Conservation (phyloP, 2,113 vertebrate species). For the Orcinus orca region DNA sequence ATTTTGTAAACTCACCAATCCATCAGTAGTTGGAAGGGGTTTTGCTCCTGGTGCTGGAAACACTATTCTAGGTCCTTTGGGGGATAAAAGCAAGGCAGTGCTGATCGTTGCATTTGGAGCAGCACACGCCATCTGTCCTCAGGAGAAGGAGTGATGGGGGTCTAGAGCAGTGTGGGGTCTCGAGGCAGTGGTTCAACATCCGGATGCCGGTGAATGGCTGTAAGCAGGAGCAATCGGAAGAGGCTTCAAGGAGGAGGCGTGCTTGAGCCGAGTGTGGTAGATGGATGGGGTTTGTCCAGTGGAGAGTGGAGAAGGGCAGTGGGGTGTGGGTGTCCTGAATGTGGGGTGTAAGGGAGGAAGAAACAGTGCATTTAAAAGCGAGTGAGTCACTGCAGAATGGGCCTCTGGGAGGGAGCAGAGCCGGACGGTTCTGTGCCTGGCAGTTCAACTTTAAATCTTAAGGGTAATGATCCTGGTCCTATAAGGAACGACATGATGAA, state of each 20-base stretch:
- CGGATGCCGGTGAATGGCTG: not conserved
- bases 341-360: not conserved
- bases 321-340: not conserved
- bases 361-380: not conserved
- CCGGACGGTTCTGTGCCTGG: accelerated
- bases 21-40: not conserved
- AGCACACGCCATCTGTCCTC: not conserved
- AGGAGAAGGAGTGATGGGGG: not conserved
- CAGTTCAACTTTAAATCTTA: not conserved
- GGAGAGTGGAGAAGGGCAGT: not conserved
- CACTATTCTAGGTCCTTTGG: not conserved
- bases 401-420: not conserved
- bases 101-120: not conserved
- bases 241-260: not conserved
- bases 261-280: not conserved
- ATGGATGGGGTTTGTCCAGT: not conserved
- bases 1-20: not conserved
- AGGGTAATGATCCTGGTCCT: not conserved
- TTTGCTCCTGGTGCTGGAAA: not conserved
- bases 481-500: not conserved
- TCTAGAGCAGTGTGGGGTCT: not conserved
- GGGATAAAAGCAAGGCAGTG: not conserved
- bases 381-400: not conserved
- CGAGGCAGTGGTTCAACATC: not conserved
- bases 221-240: not conserved